Evolutionary conservation across 1,140 invertebrate genomes (phyloP).

Genomic region (Meteorus sp.): DNA sequence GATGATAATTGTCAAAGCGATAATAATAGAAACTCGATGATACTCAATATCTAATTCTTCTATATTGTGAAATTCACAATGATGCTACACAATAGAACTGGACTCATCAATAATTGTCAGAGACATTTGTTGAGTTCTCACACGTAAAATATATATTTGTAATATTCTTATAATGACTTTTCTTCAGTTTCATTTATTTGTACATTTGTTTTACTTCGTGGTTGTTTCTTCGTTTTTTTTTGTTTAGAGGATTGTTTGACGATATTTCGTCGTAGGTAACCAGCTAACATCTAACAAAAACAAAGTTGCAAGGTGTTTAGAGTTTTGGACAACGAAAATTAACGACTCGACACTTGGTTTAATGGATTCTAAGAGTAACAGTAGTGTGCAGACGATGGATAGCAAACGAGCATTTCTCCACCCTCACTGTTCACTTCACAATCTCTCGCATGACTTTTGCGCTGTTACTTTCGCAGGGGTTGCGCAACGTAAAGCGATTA

Average conservation of each 20-base stretch:
- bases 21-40: not conserved
- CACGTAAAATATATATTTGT: not conserved
- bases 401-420: slow-evolving; percentile 6
- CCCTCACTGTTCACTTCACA: not conserved
- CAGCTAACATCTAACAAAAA: slow-evolving; percentile 19
- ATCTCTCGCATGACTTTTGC: not conserved
- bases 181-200: not conserved
- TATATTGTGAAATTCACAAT: not conserved
- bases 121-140: not conserved
- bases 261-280: slow-evolving; percentile 11
- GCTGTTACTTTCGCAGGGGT: slow-evolving; percentile 12
- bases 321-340: slow-evolving; percentile 28
- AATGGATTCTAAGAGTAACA: slow-evolving; percentile 26
- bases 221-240: not conserved
- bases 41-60: not conserved
- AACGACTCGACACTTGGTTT: slow-evolving; percentile 28
- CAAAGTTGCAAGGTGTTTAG: slow-evolving; percentile 23
- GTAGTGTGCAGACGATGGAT: slow-evolving; percentile 9
- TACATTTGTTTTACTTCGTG: not conserved
- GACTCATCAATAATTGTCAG: not conserved
- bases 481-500: slow-evolving; percentile 45
- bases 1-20: too few relatives aligned
- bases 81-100: not conserved
- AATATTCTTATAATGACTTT: slow-evolving; percentile 2
- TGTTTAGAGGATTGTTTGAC: not conserved